Evolutionary conservation across 2,888 invertebrate genomes (phyloP), one percentile per base, ranked within the genome.

Genomic region (Eristalinus aeneus): DNA sequence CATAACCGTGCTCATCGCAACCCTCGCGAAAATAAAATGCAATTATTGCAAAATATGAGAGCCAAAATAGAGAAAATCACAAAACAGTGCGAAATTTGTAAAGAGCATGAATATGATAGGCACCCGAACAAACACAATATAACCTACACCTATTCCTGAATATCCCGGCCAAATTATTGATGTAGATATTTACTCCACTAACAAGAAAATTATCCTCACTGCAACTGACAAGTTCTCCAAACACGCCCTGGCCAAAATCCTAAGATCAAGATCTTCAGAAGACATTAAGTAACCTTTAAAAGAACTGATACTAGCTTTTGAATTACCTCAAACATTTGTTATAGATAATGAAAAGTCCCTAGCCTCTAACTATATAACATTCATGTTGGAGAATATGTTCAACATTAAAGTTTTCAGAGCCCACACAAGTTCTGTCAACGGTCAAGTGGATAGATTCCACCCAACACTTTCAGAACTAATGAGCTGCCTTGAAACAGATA

Each of bases 41-140:
- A 88, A 53, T 71, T 88, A n/a, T 16, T 78, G 20, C 46, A 81
- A 54, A 84, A 84, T 0, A 86, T 88, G 88, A 20, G 20, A 23
- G 9, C 34, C 32, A 87, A 88, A 77, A 87, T 83, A 60, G 67
- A 65, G 6, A 58, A 77, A 39, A 61, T 88, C n/a, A 20, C 72
- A 10, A 84, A 81, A 72, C 32, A 78, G 9, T 88, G 86, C 22
- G 71, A 31, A 36, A 79, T 68, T 2, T 85, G 85, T 23, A 84
- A 74, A n/a, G n/a, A n/a, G n/a, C n/a, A n/a, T n/a, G n/a, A n/a
- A n/a, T n/a, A n/a, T n/a, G n/a, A n/a, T n/a, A 53, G 61, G 83
- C 9, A 80, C 54, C 78, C 78, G 9, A n/a, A 31, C 32, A 78
- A 78, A 31, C 78, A 71, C 27, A n/a, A 61, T 78, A 23, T 23